A percentile compares a stretch with the other conserved stretches of the same genome.
Evolutionary conservation across 2,797 vertebrate genomes (phyloP).

Genomic region (Orestias chungarensis): DNA sequence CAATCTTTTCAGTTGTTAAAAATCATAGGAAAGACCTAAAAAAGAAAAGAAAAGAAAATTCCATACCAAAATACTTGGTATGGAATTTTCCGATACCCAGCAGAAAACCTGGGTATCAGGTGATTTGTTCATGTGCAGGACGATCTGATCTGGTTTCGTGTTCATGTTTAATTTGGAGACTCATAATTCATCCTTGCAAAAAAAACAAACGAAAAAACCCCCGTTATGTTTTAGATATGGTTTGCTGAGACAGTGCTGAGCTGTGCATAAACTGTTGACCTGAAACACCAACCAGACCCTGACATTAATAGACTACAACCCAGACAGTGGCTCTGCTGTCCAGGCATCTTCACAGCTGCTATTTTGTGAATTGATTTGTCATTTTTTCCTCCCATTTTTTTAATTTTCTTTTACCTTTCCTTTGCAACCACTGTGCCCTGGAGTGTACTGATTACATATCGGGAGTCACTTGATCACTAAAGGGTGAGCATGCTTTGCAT

Average conservation of each 20-base stretch:
- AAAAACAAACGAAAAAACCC: slow-evolving; percentile 46
- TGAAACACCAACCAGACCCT: slow-evolving; percentile 41
- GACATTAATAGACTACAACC: slow-evolving; percentile 42
- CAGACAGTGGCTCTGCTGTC: slow-evolving; percentile 23
- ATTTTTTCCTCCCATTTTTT: background rate
- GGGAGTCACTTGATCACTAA: slow-evolving; percentile 2
- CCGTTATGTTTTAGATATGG: slow-evolving; percentile 43
- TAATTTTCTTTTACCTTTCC: slow-evolving; percentile 19
- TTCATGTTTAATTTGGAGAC: slow-evolving; percentile 25
- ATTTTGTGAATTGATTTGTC: slow-evolving; percentile 4
- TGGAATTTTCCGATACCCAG: too few species aligned
- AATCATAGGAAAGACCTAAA: background rate
- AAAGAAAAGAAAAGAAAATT: background rate
- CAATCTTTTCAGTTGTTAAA: background rate
- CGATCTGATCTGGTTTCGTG: slow-evolving; percentile 19
- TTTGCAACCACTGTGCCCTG: slow-evolving; percentile 24
- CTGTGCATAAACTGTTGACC: slow-evolving; percentile 43
- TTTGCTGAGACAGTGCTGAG: slow-evolving; percentile 37
- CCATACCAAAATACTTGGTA: background rate
- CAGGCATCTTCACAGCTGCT: slow-evolving; percentile 27
- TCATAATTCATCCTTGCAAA: slow-evolving; percentile 42
- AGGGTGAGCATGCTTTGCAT: slow-evolving; percentile 24
- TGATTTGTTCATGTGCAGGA: slow-evolving; percentile 21
- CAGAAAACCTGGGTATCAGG: background rate
- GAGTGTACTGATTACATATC: slow-evolving; percentile 34